Evolutionary conservation across 1,140 invertebrate species (phyloP).

Genomic region (Calephelis virginiensis): DNA sequence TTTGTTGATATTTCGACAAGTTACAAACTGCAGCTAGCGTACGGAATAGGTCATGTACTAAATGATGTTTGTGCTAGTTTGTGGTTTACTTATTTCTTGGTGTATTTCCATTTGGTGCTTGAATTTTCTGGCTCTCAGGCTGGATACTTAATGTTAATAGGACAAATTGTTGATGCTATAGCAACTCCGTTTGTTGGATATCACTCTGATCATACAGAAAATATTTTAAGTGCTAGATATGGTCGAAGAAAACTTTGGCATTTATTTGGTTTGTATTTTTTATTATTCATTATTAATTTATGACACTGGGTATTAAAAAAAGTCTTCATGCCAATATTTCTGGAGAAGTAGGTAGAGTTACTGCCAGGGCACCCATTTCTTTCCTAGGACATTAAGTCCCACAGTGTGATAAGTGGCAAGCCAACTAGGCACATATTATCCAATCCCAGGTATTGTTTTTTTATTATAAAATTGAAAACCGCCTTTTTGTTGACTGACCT

Average conservation of each 20-base stretch:
- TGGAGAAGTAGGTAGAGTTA: too few relatives aligned
- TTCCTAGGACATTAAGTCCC: too few relatives aligned
- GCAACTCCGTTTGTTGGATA: constrained; percentile 94
- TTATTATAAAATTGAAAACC: too few relatives aligned
- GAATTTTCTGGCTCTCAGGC: constrained; percentile 86
- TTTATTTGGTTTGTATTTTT: constrained; percentile 86
- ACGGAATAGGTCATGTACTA: constrained; percentile 91
- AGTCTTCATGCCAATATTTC: too few relatives aligned
- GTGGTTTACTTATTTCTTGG: constrained; percentile 98
- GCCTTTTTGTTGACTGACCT: too few relatives aligned
- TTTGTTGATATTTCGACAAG: constrained; percentile 67
- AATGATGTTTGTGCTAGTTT: constrained; percentile 97
- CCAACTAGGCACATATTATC: too few relatives aligned
- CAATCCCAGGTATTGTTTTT: too few relatives aligned
- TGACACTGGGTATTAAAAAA: neutral
- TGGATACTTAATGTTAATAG: constrained; percentile 89
- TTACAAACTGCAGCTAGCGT: constrained; percentile 66
- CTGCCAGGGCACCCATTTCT: too few relatives aligned
- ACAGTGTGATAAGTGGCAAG: too few relatives aligned
- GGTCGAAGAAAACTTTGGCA: constrained; percentile 95
- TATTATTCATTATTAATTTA: constrained; percentile 3
- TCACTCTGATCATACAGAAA: constrained; percentile 87
- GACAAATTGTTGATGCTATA: constrained; percentile 93
- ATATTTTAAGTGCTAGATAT: constrained; percentile 84
- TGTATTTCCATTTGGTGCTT: constrained; percentile 93